These are phyloP conservation scores for Otolemur crassicaudatus DNA, from an alignment of 2,797 vertebrate genomes.

Conservation along the genomic window DNA sequence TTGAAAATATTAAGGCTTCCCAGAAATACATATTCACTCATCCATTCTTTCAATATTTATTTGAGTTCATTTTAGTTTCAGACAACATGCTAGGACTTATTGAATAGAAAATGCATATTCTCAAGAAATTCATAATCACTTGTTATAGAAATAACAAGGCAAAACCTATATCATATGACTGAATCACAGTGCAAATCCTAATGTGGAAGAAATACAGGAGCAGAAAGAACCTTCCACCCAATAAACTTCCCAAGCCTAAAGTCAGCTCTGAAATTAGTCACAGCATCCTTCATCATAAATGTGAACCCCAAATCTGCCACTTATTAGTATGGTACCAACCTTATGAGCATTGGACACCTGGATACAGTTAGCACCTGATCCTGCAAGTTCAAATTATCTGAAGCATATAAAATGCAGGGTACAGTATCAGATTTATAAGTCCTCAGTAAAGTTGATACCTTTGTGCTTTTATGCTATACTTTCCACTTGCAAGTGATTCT, in stretches of 20 bases:
- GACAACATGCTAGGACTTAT: background rate
- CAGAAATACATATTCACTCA: background rate
- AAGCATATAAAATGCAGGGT: background rate
- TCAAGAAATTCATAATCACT: constrained; percentile 46
- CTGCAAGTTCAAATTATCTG: background rate
- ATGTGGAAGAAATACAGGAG: background rate
- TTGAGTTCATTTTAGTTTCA: constrained; percentile 36
- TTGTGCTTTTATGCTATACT: background rate
- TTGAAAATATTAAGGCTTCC: constrained; percentile 34
- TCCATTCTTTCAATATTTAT: background rate
- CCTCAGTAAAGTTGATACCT: background rate
- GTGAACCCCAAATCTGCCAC: background rate
- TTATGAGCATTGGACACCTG: background rate
- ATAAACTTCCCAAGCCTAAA: background rate
- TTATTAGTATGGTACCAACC: background rate
- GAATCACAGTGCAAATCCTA: background rate
- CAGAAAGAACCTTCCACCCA: background rate
- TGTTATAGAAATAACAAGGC: background rate
- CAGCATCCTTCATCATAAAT: background rate
- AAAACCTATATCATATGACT: background rate
- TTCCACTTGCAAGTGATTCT: background rate
- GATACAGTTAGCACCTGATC: background rate
- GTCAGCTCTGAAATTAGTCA: constrained; percentile 8
- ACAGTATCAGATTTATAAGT: background rate
- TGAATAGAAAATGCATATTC: background rate